A percentile compares a stretch with the other conserved stretches of the same genome.
phyloP scores from a whole-genome alignment of 2,888 invertebrate species.

The Neria commutata region DNA sequence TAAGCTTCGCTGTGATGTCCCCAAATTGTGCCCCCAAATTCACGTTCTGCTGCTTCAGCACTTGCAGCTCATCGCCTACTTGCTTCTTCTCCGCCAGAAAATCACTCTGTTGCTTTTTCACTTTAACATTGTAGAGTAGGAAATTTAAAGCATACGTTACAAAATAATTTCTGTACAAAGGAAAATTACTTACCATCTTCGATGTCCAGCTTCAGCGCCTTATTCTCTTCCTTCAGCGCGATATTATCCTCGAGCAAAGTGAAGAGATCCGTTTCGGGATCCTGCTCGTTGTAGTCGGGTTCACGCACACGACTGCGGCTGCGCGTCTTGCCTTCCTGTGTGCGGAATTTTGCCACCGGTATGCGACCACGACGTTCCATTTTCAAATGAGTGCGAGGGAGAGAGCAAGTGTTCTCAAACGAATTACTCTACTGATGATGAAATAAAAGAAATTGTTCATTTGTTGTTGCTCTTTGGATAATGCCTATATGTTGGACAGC shows the following conservation, averaged over 20 bases:
- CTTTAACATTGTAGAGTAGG: conserved; percentile 28
- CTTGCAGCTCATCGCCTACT: conserved; percentile 45
- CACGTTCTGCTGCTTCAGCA: conserved; percentile 42
- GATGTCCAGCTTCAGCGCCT: conserved; percentile 54
- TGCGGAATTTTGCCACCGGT: conserved; percentile 60
- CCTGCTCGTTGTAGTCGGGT: conserved; percentile 58
- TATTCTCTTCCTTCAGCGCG: conserved; percentile 59
- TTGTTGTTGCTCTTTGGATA: conserved; percentile 19
- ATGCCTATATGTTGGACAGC: conserved; percentile 12
- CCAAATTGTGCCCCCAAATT: conserved; percentile 51
- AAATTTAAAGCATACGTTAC: not conserved
- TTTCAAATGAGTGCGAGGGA: too few relatives aligned
- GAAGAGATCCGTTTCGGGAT: conserved; percentile 60
- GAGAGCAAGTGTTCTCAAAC: too few relatives aligned
- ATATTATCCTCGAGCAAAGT: conserved; percentile 60
- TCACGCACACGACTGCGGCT: conserved; percentile 59
- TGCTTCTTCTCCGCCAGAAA: conserved; percentile 51
- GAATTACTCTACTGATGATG: too few relatives aligned
- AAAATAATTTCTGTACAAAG: not conserved
- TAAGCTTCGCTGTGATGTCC: conserved; percentile 44
- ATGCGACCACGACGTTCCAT: conserved; percentile 61
- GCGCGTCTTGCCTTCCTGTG: conserved; percentile 59
- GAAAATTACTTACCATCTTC: conserved; percentile 50
- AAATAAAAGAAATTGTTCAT: too few relatives aligned
- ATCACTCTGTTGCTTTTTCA: conserved; percentile 52